Evolutionary conservation across 2,888 invertebrate genomes (phyloP).

Genomic region (Hetaerina titia): DNA sequence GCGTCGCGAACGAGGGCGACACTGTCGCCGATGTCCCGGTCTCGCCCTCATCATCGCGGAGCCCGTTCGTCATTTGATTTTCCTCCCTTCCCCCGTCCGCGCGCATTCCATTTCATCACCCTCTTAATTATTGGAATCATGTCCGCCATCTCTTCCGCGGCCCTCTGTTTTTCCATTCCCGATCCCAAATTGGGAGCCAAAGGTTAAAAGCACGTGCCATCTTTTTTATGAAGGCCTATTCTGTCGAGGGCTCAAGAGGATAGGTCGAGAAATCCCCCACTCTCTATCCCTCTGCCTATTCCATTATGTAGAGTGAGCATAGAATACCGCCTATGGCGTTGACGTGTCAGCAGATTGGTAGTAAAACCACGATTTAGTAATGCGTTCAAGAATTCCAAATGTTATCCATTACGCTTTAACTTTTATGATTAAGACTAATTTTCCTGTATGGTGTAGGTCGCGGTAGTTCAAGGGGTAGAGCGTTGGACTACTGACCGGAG

Average conservation of each 20-base stretch:
- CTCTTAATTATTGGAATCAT: conserved; percentile 30
- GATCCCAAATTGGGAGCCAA: not conserved
- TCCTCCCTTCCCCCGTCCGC: not conserved
- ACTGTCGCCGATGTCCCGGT: not conserved
- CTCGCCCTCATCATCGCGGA: not conserved
- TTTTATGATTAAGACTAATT: too few relatives aligned
- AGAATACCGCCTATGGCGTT: not conserved
- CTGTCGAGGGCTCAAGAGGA: not conserved
- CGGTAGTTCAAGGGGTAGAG: too few relatives aligned
- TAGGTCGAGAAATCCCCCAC: not conserved
- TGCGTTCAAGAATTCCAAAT: too few relatives aligned
- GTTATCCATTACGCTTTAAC: too few relatives aligned
- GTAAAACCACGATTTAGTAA: too few relatives aligned
- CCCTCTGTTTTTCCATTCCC: not conserved
- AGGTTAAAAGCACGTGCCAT: not conserved
- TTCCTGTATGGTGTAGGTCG: too few relatives aligned
- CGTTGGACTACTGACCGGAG: too few relatives aligned
- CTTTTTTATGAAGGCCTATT: not conserved
- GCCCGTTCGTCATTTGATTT: conserved; percentile 20
- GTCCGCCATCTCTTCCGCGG: not conserved
- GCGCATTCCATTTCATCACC: conserved; percentile 4
- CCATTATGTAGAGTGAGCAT: not conserved
- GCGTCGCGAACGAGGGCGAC: not conserved
- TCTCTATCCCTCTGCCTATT: not conserved
- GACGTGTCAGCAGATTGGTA: too few relatives aligned